Evolutionary conservation across 2,888 invertebrate genomes (phyloP).

Genomic region (Tyria jacobaeae): DNA sequence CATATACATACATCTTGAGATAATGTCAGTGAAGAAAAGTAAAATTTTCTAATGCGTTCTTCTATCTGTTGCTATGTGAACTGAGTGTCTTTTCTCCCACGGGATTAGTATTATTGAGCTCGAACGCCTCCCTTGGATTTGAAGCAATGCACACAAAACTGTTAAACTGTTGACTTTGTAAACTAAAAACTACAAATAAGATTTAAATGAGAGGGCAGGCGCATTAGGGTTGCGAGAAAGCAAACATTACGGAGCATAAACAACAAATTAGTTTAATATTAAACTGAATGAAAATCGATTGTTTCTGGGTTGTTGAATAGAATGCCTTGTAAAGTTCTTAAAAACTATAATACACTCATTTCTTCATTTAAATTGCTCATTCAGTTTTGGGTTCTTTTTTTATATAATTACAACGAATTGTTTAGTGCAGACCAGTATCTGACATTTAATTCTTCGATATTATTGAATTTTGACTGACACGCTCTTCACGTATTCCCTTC

Average conservation of each 20-base stretch:
- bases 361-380: too few species aligned
- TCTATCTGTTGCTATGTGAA: neutral
- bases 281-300: neutral
- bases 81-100: conserved; percentile 32
- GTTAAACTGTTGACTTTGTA: conserved; percentile 78
- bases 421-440: too few species aligned
- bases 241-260: conserved; percentile 7
- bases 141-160: conserved; percentile 53
- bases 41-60: too few species aligned
- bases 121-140: conserved; percentile 48
- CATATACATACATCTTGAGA: too few species aligned
- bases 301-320: neutral
- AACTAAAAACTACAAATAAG: conserved; percentile 84
- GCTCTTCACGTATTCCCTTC: too few species aligned
- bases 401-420: too few species aligned
- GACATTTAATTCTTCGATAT: too few species aligned
- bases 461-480: too few species aligned
- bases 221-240: conserved; percentile 14
- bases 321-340: too few species aligned
- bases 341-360: too few species aligned
- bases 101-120: conserved; percentile 44
- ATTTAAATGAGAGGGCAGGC: conserved; percentile 71
- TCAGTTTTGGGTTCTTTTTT: too few species aligned
- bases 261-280: conserved; percentile 2
- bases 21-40: too few species aligned